These are phyloP conservation scores for Cheilosia urbana DNA, from an alignment of 2,888 invertebrate species.

Conservation along the genomic window DNA sequence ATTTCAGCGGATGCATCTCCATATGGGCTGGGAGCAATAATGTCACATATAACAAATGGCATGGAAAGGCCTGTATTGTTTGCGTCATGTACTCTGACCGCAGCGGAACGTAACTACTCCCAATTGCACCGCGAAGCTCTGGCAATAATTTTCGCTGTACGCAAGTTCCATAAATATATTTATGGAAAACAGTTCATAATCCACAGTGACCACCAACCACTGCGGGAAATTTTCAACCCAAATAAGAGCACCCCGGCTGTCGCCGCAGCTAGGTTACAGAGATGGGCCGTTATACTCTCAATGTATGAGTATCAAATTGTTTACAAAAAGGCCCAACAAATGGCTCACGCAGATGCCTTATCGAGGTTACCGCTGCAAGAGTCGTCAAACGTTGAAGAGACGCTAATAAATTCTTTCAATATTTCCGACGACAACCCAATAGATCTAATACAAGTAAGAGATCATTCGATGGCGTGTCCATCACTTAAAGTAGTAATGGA, in stretches of 20 bases:
- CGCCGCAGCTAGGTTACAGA: slow-evolving; percentile 27
- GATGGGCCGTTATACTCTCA: slow-evolving; percentile 30
- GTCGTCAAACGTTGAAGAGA: slow-evolving; percentile 1
- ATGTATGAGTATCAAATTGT: slow-evolving; percentile 36
- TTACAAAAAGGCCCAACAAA: slow-evolving; percentile 39
- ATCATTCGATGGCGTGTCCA: background rate
- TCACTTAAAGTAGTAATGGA: slow-evolving; percentile 19
- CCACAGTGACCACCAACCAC: slow-evolving; percentile 2
- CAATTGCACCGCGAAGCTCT: too few species aligned
- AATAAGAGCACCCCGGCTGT: slow-evolving; percentile 34
- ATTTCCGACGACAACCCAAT: slow-evolving; percentile 20
- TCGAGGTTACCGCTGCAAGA: slow-evolving; percentile 39
- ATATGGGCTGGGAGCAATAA: too few species aligned
- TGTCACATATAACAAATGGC: too few species aligned
- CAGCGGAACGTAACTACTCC: too few species aligned
- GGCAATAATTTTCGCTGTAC: too few species aligned
- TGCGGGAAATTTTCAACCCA: slow-evolving; percentile 39
- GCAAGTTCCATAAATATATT: too few species aligned
- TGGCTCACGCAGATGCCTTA: slow-evolving; percentile 27
- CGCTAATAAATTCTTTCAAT: slow-evolving; percentile 35
- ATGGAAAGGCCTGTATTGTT: too few species aligned
- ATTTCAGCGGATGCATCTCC: too few species aligned
- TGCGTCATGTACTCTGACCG: too few species aligned
- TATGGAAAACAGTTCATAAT: too few species aligned
- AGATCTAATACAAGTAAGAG: slow-evolving; percentile 2